Percentiles rank a stretch among this genome's conserved stretches.
Evolutionary conservation across 2,888 invertebrate genomes (phyloP).

Genomic region (Anthophora plumipes): DNA sequence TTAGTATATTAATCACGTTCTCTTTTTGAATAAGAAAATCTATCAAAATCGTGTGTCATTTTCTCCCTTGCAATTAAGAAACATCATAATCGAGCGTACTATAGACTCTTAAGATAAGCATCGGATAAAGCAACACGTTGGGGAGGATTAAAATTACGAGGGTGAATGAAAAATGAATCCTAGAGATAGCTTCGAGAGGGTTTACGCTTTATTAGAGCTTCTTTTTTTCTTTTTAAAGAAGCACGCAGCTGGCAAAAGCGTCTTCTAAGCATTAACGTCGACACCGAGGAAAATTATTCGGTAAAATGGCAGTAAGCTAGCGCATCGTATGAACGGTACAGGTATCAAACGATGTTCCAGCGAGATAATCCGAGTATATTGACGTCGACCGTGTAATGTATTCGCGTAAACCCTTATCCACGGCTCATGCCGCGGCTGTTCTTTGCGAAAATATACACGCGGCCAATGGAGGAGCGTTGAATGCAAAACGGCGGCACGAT

Average conservation of each 20-base stretch:
- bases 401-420: slow-evolving; percentile 59
- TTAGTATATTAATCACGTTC: too few species aligned
- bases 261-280: slow-evolving; percentile 58
- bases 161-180: slow-evolving; percentile 11
- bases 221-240: slow-evolving; percentile 26
- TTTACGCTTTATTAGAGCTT: slow-evolving; percentile 21
- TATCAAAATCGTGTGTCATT: not conserved
- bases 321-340: slow-evolving; percentile 51
- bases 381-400: slow-evolving; percentile 65
- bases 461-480: slow-evolving; percentile 12
- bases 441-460: slow-evolving; percentile 46
- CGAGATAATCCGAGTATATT: slow-evolving; percentile 66
- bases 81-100: not conserved
- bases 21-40: too few species aligned
- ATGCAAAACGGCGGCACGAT: slow-evolving; percentile 18
- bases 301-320: slow-evolving; percentile 62
- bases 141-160: slow-evolving; percentile 8
- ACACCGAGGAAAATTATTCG: slow-evolving; percentile 60
- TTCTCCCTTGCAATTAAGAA: not conserved
- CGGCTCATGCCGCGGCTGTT: slow-evolving; percentile 36
- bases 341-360: slow-evolving; percentile 59
- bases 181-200: not conserved
- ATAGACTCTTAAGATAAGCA: not conserved
- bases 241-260: slow-evolving; percentile 5
- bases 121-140: not conserved